Percentiles rank a stretch among this genome's conserved stretches.
Conservation (phyloP, 2,797 vertebrate genomes). For the Enteromius fasciolatus region DNA sequence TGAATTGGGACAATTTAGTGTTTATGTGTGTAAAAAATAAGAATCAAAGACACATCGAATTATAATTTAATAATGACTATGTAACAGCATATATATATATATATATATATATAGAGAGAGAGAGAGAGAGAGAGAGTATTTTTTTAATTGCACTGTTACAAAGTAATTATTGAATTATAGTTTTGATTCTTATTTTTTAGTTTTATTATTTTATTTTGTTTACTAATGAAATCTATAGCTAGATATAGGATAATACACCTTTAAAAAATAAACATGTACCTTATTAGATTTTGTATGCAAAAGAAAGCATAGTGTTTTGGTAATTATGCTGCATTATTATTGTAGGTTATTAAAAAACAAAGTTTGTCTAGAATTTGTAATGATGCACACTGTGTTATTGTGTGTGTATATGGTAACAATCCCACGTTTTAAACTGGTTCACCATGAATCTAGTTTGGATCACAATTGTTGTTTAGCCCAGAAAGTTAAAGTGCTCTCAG, state of each 20-base stretch:
- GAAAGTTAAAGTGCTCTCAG: constrained; percentile 28
- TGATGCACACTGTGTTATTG: background rate
- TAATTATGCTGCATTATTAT: background rate
- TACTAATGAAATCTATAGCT: background rate
- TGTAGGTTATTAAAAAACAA: background rate
- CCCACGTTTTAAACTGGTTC: constrained; percentile 3
- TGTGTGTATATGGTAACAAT: background rate
- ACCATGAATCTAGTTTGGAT: constrained; percentile 6
- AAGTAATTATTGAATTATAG: background rate
- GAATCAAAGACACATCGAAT: too few relatives aligned
- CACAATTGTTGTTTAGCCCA: constrained; percentile 18
- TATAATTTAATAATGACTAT: too few relatives aligned
- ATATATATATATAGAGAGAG: too few relatives aligned
- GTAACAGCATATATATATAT: too few relatives aligned
- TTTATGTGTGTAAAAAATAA: too few relatives aligned
- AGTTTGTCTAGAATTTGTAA: background rate
- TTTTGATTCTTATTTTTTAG: background rate
- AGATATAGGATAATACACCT: background rate
- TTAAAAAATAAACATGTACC: background rate
- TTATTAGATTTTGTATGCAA: background rate
- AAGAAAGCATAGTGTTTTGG: background rate
- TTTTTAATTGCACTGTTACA: background rate
- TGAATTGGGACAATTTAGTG: too few relatives aligned
- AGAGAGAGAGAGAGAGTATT: too few relatives aligned
- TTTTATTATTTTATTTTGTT: too few relatives aligned